Base-by-base conservation (phyloP, 2,888 invertebrate species). In the Cryptus armator region DNA sequence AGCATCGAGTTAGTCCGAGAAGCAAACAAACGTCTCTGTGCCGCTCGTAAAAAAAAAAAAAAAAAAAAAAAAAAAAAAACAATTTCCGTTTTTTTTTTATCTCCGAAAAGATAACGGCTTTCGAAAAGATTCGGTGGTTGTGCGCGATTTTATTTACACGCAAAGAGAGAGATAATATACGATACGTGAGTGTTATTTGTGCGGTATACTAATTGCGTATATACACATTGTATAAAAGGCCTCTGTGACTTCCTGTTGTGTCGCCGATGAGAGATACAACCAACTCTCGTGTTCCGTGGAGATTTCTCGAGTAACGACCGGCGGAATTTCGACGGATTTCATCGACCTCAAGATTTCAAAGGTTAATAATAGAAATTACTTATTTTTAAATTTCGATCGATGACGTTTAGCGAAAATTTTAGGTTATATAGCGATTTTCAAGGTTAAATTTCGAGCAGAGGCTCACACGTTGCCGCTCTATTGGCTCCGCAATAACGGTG, bases 201-300 rank as follows among this genome's bases (percentile, higher is more conserved):
- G 68, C 12, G 68, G 29, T 32, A 32, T 19, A 19, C 29, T 24
- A 76, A 24, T 24, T 76, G 53, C 10, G 44, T 59, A 29, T 32
- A 14, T 48, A 14, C n/a, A 48, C 37, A 7, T 1, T 14, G 62
- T 62, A 29, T 32, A 62, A 29, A 62, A 29, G n/a, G 29, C 37
- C 37, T 37, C 32, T n/a, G 74, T 75, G 62, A 64, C 74, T 64
- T 32, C 48, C 62, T 48, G 74, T 64, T 70, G 48, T 70, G 48
- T n/a, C 24, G 24, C 4, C 29, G 62, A 32, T 14, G 62, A 62
- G 62, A 32, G 62, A 12, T n/a, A 48, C 48, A 48, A 12, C n/a
- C 48, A 48, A 5, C n/a, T 32, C 10, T 19, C 62, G 62, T n/a
- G 62, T 29, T 32, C 14, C 62, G 9, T 29, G 62, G 44, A 19